Evolutionary conservation across 2,797 vertebrate species (phyloP), one percentile per base, ranked within the genome.

Genomic region (Leptoclinus maculatus): DNA sequence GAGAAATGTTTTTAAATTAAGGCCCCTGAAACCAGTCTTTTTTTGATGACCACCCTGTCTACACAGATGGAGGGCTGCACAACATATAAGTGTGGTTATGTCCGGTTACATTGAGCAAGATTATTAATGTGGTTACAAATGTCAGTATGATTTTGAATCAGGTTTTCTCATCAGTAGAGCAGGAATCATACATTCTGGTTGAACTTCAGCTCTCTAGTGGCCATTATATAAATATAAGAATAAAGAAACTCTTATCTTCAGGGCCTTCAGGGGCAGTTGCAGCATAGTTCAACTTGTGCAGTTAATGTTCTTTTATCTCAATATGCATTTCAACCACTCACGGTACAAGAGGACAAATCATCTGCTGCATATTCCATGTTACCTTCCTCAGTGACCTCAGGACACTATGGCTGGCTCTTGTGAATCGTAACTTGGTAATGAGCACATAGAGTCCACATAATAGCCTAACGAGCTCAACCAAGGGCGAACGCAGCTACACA

Each of bases 381-480:
- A 36, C 19, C 58, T 51, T 67, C 70, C 73, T 66, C 21, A 1
- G 5, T 39, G 75, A 69, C 75, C 70, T 65, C 21, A 49, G 23
- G 49, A 83, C 73, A 60, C 47, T 34, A 67, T 8, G 6, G 64
- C n/a, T 12, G 6, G 51, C 71, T 87, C 79, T 77, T 78, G 39
- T 72, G 74, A 85, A 66, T 76, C 49, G 41, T 65, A 49, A 34
- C 6, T 21, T 41, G 45, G 6, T 78, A 90, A 88, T 71, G 84
- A 88, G 79, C 78, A 58, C 85, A 79, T 54, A 87, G 58, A 74
- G 78, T 71, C 76, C 63, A 72, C 69, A 38, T 83, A 82, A 76
- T 45, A 43, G 53, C 34, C 73, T 87, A 84, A 87, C 84, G 83
- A 91, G 76, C 72, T 59, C 72, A 86, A 66, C 66, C 77, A 83